Percentiles rank a stretch among this genome's conserved stretches.
phyloP scores from a whole-genome alignment of 2,113 vertebrate genomes.

The Anhinga anhinga region DNA sequence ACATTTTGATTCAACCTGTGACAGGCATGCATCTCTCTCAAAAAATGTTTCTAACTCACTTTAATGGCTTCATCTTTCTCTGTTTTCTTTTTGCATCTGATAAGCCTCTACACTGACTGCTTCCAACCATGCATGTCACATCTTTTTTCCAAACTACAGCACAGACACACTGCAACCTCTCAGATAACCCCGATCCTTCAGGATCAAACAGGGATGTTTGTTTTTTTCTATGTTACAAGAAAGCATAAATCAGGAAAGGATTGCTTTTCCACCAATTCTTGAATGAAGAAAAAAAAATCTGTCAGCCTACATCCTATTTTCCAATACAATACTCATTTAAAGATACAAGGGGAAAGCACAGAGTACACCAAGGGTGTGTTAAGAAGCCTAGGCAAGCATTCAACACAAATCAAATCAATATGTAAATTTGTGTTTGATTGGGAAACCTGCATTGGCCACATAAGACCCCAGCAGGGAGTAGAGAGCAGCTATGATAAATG shows the following conservation, averaged over 20 bases:
- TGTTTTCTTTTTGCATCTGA: not conserved
- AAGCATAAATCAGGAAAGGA: not conserved
- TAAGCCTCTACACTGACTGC: not conserved
- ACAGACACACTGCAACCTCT: not conserved
- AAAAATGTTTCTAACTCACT: not conserved
- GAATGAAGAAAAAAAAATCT: not conserved
- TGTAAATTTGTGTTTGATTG: slow-evolving; percentile 7
- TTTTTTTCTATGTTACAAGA: not conserved
- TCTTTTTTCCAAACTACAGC: not conserved
- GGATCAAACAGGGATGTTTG: not conserved
- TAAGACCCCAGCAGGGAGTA: slow-evolving; percentile 21
- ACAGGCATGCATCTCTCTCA: not conserved
- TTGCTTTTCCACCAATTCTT: not conserved
- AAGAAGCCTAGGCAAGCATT: not conserved
- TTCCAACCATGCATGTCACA: not conserved
- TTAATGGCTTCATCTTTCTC: not conserved
- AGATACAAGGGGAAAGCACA: not conserved
- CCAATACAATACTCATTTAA: not conserved
- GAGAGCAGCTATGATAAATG: slow-evolving; percentile 24
- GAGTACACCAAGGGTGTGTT: not conserved
- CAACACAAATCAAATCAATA: slow-evolving; percentile 45
- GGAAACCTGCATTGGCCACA: not conserved
- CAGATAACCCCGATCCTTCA: not conserved
- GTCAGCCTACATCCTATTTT: not conserved
- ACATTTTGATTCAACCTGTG: not conserved